Evolutionary conservation across 2,797 vertebrate species (phyloP).

Genomic region (Protonibea diacanthus): DNA sequence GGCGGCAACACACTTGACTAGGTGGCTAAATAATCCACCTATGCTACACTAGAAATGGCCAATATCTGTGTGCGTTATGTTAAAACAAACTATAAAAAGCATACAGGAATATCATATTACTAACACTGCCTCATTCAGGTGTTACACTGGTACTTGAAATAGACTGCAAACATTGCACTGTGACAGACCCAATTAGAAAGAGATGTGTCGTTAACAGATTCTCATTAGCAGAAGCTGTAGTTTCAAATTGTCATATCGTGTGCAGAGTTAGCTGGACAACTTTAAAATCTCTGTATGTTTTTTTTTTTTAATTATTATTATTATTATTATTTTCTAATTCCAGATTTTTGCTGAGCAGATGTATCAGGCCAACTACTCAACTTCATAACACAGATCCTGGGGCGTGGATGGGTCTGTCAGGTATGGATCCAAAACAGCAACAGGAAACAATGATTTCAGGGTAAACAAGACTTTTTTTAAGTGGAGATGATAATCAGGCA

Average conservation of each 20-base stretch:
- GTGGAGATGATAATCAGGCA: constrained; percentile 67
- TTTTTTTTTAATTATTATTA: no score
- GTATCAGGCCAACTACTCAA: background rate
- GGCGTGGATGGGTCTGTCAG: constrained; percentile 6
- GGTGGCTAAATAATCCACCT: constrained; percentile 43
- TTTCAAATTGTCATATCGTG: constrained; percentile 8
- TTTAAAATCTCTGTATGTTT: background rate
- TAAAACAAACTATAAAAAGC: constrained; percentile 49
- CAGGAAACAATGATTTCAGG: constrained; percentile 51
- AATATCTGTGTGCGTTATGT: constrained; percentile 50
- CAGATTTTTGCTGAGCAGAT: constrained; percentile 25
- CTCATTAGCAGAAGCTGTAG: background rate
- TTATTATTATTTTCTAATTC: constrained; percentile 4
- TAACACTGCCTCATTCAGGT: constrained; percentile 39
- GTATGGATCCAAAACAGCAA: constrained; percentile 30
- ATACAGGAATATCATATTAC: constrained; percentile 34
- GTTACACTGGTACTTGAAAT: constrained; percentile 37
- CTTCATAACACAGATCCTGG: constrained; percentile 18
- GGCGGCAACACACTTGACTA: constrained; percentile 44
- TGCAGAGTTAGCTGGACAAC: constrained; percentile 27
- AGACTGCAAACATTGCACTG: constrained; percentile 4
- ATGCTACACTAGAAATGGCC: constrained; percentile 54
- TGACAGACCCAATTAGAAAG: constrained; percentile 13
- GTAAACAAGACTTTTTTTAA: constrained; percentile 59
- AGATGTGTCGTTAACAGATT: constrained; percentile 10